Base-by-base conservation (phyloP, 2,797 vertebrate genomes). In the Argyrosomus regius region DNA sequence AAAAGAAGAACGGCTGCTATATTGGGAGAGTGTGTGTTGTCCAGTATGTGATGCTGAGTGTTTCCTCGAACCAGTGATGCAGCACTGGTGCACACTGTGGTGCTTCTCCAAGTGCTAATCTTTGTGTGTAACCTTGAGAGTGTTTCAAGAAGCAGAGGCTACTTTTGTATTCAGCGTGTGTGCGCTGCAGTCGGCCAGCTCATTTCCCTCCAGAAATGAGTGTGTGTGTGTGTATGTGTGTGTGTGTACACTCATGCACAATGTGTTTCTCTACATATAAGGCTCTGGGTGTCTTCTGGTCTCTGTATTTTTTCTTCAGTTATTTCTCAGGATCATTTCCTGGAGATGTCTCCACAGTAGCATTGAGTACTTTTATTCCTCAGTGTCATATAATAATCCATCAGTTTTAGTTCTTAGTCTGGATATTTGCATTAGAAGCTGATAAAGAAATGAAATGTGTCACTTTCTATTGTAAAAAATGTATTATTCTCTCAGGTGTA, bases 241-340 rank as follows among this genome's bases (percentile, higher is more conserved):
- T 58, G n/a, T 46, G 26, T 59, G 16, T 35, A 57, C 24, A 58
- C 4, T 57, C 24, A 11, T 16, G 43, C 3, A 17, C 13, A 53
- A 9, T 45, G 54, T 53, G 39, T 71, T 63, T 53, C 46, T 67
- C 46, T n/a, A 6, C 14, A 53, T 20, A 2, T 52, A 1, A 43
- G 2, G 22, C 4, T 67, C 1, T 56, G 31, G 3, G 10, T 56
- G 48, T 74, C 56, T 13, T 52, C 8, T 54, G 2, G 13, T 53
- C 28, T 72, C 10, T 57, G 3, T 60, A 35, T 8, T 58, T 49
- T 46, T 8, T 17, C 14, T 35, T 67, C 3, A 31, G n/a, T 53
- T 26, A n/a, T 60, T 65, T 11, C 17, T 65, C 24, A 9, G 35
- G 35, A 22, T 78, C 16, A 20, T 61, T 48, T 73, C 45, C 13